These are phyloP conservation scores for Oreochromis spilurus DNA, from an alignment of 2,113 vertebrate species.

Conservation along the genomic window DNA sequence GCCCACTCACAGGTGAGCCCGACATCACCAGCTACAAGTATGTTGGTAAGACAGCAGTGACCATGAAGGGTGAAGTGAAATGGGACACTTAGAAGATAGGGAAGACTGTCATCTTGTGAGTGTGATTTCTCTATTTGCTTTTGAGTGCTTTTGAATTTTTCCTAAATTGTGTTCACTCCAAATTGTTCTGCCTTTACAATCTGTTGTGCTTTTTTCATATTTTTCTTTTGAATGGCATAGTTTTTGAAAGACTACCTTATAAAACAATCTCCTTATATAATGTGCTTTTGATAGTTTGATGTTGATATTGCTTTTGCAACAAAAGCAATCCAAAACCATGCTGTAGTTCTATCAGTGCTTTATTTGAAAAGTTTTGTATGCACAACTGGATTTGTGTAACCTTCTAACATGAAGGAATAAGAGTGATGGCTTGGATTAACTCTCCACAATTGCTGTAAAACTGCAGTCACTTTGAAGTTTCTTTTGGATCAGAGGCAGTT, in stretches of 20 bases:
- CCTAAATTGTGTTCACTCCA: background rate
- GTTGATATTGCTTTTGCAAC: background rate
- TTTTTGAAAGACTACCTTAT: background rate
- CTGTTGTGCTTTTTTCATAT: background rate
- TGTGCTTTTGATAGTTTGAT: background rate
- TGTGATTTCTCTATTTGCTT: background rate
- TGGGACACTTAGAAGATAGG: background rate
- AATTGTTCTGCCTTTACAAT: background rate
- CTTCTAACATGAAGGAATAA: background rate
- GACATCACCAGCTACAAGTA: background rate
- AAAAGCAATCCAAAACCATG: background rate
- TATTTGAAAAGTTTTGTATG: slow-evolving; percentile 8
- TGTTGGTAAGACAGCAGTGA: background rate
- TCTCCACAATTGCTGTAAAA: background rate
- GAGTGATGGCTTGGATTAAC: slow-evolving; percentile 7
- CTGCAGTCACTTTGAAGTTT: slow-evolving; percentile 19
- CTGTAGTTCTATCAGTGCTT: background rate
- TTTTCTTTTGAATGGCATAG: background rate
- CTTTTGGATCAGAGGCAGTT: background rate
- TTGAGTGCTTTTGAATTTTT: background rate
- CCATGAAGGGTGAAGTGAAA: background rate
- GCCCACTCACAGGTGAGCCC: background rate
- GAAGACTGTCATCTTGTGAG: background rate
- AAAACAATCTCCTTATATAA: background rate
- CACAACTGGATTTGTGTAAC: background rate